Percentiles rank a stretch among this genome's conserved stretches.
Conservation (phyloP, 2,797 vertebrate genomes). For the Poeciliopsis turneri region DNA sequence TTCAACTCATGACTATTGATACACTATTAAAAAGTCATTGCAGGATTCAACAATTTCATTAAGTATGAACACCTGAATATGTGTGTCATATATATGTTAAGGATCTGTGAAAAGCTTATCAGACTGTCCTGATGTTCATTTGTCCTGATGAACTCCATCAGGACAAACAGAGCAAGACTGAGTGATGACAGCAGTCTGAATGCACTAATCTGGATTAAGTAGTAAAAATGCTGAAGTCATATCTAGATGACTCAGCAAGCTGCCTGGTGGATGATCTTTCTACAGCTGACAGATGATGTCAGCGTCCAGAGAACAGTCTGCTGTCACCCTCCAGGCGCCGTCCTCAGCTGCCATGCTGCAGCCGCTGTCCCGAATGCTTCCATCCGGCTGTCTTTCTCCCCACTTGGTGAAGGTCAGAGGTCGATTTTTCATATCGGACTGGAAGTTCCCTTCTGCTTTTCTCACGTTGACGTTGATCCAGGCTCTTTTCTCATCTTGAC, state of each 20-base stretch:
- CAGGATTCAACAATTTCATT: too few relatives aligned
- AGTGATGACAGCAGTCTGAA: too few relatives aligned
- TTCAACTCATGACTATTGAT: too few relatives aligned
- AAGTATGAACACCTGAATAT: too few relatives aligned
- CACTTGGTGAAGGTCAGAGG: conserved; percentile 18
- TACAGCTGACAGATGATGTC: conserved; percentile 23
- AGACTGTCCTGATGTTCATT: too few relatives aligned
- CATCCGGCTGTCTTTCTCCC: conserved; percentile 7
- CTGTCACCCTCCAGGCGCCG: conserved; percentile 12
- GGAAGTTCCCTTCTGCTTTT: conserved; percentile 6
- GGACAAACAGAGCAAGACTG: too few relatives aligned
- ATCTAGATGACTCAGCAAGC: not conserved
- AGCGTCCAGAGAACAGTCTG: not conserved
- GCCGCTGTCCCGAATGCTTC: conserved; percentile 8
- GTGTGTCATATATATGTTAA: too few relatives aligned
- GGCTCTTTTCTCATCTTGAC: not conserved
- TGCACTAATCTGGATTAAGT: too few relatives aligned
- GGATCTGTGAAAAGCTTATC: too few relatives aligned
- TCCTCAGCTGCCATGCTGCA: conserved; percentile 15
- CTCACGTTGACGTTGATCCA: conserved; percentile 31
- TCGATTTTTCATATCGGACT: conserved; percentile 7
- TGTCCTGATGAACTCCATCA: too few relatives aligned
- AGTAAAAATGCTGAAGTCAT: too few relatives aligned
- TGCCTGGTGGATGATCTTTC: not conserved
- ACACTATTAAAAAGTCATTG: too few relatives aligned